These are phyloP conservation scores for Strix aluco DNA, from an alignment of 2,113 vertebrate species.

Conservation along the genomic window DNA sequence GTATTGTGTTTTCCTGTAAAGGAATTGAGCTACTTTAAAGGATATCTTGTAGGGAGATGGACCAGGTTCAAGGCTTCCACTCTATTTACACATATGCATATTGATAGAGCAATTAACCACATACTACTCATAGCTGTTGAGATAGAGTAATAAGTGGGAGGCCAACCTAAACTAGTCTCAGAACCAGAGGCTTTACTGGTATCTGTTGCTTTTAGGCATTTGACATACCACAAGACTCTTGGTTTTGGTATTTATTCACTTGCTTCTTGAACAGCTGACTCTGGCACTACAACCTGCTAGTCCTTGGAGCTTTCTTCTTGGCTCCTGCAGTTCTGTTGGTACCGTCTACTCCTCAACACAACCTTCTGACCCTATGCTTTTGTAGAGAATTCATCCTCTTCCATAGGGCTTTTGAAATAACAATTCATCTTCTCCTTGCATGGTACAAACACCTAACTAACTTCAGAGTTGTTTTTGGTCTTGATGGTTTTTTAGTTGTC, in stretches of 20 bases:
- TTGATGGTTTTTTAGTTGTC: neutral
- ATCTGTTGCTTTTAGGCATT: neutral
- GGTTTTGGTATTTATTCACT: neutral
- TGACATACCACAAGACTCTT: neutral
- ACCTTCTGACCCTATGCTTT: neutral
- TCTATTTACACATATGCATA: neutral
- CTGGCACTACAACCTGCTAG: neutral
- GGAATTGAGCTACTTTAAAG: neutral
- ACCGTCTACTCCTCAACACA: neutral
- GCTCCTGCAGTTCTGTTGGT: neutral
- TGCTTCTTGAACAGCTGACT: neutral
- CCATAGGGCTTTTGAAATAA: neutral
- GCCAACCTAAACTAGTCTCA: neutral
- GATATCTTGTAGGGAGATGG: no score
- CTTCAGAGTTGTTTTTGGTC: no score
- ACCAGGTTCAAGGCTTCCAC: neutral
- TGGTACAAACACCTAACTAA: neutral
- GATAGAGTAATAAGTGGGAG: neutral
- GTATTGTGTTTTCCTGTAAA: accelerated
- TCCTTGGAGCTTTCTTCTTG: neutral
- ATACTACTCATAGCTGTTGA: neutral
- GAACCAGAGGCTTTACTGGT: neutral
- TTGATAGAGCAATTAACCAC: neutral
- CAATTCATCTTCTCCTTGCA: accelerated
- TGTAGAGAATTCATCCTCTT: accelerated